Evolutionary conservation across 1,140 invertebrate genomes (phyloP).

Genomic region (Drosophila mayri): DNA sequence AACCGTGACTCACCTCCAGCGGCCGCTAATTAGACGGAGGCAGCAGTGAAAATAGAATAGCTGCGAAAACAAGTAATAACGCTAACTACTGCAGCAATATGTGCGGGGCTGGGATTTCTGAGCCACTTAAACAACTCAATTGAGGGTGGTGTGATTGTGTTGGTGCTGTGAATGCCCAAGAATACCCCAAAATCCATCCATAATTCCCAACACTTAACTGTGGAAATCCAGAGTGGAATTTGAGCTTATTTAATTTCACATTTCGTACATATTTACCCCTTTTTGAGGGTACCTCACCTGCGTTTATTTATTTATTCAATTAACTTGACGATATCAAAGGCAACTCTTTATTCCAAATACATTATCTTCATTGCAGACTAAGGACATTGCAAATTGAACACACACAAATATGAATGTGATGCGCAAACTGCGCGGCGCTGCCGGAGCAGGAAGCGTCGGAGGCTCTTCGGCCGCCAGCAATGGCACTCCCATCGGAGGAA

Average conservation of each 20-base stretch:
- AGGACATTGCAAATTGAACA: slow-evolving; percentile 19
- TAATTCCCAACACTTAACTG: background rate
- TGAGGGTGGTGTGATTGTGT: slow-evolving; percentile 19
- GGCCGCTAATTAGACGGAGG: slow-evolving; percentile 53
- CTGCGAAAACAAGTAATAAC: slow-evolving; percentile 39
- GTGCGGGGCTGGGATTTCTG: slow-evolving; percentile 51
- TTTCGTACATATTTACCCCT: background rate
- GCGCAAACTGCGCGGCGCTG: slow-evolving; percentile 91
- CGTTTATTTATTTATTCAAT: background rate
- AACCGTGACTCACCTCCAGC: slow-evolving; percentile 39
- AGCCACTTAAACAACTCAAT: slow-evolving; percentile 39
- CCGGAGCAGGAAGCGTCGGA: slow-evolving; percentile 57
- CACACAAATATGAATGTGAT: slow-evolving; percentile 91
- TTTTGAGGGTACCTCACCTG: background rate
- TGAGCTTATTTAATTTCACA: background rate
- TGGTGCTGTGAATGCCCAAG: slow-evolving; percentile 3
- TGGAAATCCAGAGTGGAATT: background rate
- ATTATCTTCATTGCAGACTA: slow-evolving; percentile 39
- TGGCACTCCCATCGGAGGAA: slow-evolving; percentile 39
- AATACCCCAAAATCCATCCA: background rate
- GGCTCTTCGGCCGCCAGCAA: slow-evolving; percentile 25
- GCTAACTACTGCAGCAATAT: slow-evolving; percentile 47
- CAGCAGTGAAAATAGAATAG: slow-evolving; percentile 23
- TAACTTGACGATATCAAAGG: no score
- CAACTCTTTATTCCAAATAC: no score